Percentiles rank a stretch among this genome's conserved stretches.
Conservation (phyloP, 2,888 invertebrate species). For the Monoplex corrugatus region DNA sequence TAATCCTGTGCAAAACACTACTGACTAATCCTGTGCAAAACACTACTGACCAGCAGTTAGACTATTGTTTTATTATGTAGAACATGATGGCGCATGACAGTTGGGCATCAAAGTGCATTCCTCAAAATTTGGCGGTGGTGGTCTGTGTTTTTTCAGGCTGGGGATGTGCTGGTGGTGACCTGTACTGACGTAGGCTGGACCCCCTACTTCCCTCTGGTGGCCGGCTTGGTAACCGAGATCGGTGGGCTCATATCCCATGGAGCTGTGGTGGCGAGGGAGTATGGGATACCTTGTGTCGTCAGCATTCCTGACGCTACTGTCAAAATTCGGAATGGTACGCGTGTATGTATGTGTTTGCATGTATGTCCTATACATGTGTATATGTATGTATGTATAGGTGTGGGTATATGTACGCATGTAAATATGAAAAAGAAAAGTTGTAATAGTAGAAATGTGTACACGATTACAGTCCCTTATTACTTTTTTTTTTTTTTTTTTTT, state of each 20-base stretch:
- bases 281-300: conserved; percentile 91
- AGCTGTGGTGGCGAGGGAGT: conserved; percentile 91
- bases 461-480: too few species aligned
- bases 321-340: conserved; percentile 86
- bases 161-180: conserved; percentile 89
- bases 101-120: too few species aligned
- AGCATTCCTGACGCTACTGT: conserved; percentile 87
- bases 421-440: too few species aligned
- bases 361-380: neutral
- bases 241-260: conserved; percentile 93
- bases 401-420: neutral
- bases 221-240: conserved; percentile 90
- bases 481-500: too few species aligned
- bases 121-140: neutral
- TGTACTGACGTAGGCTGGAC: conserved; percentile 93
- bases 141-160: conserved; percentile 79
- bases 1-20: too few species aligned
- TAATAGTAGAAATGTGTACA: too few species aligned
- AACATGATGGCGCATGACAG: too few species aligned
- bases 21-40: too few species aligned
- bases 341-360: too few species aligned
- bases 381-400: neutral
- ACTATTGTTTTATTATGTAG: too few species aligned
- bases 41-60: too few species aligned
- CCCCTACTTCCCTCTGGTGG: conserved; percentile 90